phyloP scores from a whole-genome alignment of 2,113 vertebrate genomes.

The Donacobius atricapilla region DNA sequence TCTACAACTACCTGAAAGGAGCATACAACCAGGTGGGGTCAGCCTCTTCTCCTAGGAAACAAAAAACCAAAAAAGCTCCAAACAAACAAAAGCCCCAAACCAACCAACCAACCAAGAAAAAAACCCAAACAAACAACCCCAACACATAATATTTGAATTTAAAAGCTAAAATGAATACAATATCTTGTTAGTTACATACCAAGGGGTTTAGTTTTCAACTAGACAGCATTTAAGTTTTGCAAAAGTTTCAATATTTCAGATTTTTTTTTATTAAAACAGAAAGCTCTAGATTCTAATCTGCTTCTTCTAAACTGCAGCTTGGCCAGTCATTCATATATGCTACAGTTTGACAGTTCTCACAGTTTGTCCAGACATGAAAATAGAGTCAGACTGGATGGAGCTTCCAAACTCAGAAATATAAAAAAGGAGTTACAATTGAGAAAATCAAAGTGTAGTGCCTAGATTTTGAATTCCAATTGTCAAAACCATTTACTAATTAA shows the following conservation, averaged over 20 bases:
- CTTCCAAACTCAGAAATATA: background rate
- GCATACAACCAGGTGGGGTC: background rate
- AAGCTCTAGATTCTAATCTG: background rate
- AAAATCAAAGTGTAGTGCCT: background rate
- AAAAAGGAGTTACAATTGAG: background rate
- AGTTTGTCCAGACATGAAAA: background rate
- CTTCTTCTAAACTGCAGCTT: background rate
- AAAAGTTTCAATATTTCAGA: background rate
- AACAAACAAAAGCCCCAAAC: background rate
- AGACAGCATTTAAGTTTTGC: background rate
- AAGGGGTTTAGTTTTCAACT: background rate
- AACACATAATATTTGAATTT: background rate
- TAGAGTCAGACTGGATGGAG: background rate
- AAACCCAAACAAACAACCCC: fast-evolving
- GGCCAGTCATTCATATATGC: background rate
- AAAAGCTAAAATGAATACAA: background rate
- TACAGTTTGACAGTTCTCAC: background rate
- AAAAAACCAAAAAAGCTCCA: background rate
- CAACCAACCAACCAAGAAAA: background rate
- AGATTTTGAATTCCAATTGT: background rate
- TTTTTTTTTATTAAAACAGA: background rate
- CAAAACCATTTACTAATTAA: background rate
- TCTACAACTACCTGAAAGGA: background rate
- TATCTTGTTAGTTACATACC: background rate
- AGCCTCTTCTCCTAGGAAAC: background rate